A percentile compares a stretch with the other conserved stretches of the same genome.
Evolutionary conservation across 1,140 invertebrate genomes (phyloP).

Genomic region (Euura lappo): DNA sequence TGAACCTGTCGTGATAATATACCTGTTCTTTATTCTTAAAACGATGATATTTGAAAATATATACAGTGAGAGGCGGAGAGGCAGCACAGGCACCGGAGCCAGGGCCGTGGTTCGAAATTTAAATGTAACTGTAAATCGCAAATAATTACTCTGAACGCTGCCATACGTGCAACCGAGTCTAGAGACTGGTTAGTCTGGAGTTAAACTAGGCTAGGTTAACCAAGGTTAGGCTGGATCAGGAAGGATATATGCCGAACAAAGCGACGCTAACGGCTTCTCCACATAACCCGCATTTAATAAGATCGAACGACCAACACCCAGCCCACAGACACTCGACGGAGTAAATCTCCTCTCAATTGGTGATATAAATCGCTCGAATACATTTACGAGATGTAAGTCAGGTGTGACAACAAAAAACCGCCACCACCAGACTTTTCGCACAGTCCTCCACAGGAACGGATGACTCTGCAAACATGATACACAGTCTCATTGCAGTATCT

Average conservation of each 20-base stretch:
- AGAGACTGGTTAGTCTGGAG: background rate
- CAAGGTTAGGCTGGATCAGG: background rate
- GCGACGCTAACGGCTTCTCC: background rate
- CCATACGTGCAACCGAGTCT: background rate
- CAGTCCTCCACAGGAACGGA: background rate
- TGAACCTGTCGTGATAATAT: too few relatives aligned
- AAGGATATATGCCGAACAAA: constrained; percentile 2
- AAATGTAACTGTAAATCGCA: constrained; percentile 3
- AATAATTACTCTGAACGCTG: constrained; percentile 4
- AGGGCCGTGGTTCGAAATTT: background rate
- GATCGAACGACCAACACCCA: background rate
- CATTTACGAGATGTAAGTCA: too few relatives aligned
- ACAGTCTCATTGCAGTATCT: background rate
- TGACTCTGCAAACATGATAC: constrained; percentile 4
- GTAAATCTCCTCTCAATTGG: too few relatives aligned
- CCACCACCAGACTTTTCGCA: too few relatives aligned
- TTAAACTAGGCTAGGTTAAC: constrained; percentile 7
- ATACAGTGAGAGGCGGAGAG: background rate
- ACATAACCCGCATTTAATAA: constrained; percentile 5
- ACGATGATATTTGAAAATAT: too few relatives aligned
- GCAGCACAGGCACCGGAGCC: background rate
- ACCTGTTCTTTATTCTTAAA: too few relatives aligned
- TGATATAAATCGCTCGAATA: too few relatives aligned
- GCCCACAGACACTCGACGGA: background rate
- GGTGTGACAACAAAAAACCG: too few relatives aligned